Conservation (phyloP, 2,888 invertebrate genomes). For the Lydus trimaculatus region DNA sequence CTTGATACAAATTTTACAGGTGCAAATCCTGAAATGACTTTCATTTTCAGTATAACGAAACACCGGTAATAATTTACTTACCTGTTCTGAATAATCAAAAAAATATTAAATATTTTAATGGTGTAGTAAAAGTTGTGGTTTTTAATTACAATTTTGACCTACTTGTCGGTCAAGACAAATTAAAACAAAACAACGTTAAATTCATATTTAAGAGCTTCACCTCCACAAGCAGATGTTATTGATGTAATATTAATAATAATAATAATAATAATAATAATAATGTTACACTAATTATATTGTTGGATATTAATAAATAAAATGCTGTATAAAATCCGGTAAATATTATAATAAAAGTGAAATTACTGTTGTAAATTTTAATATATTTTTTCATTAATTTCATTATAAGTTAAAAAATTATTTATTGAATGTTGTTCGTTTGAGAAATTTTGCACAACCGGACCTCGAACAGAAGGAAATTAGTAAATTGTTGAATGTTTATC, state of each 20-base stretch:
- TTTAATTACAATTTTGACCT: conserved; percentile 25
- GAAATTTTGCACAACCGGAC: conserved; percentile 45
- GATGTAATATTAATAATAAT: not conserved
- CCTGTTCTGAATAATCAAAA: conserved; percentile 17
- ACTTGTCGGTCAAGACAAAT: conserved; percentile 1
- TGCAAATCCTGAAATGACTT: conserved; percentile 38
- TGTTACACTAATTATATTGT: not conserved
- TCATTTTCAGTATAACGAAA: conserved; percentile 36
- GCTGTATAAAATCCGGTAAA: not conserved
- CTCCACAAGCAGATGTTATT: conserved; percentile 6
- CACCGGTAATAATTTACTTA: conserved; percentile 32
- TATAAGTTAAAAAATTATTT: not conserved
- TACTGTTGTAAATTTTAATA: not conserved
- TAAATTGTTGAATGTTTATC: conserved; percentile 51
- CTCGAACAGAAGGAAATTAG: conserved; percentile 51
- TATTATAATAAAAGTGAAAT: not conserved
- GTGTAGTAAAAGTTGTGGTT: conserved; percentile 28
- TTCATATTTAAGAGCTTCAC: not conserved
- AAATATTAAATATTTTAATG: conserved; percentile 16
- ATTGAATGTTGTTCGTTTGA: conserved; percentile 11
- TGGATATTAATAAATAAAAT: not conserved
- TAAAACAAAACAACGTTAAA: not conserved
- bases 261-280: no score
- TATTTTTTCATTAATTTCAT: no score
- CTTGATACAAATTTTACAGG: conserved; percentile 33